Evolutionary conservation across 2,888 invertebrate genomes (phyloP).

Genomic region (Drosophila acutilabella): DNA sequence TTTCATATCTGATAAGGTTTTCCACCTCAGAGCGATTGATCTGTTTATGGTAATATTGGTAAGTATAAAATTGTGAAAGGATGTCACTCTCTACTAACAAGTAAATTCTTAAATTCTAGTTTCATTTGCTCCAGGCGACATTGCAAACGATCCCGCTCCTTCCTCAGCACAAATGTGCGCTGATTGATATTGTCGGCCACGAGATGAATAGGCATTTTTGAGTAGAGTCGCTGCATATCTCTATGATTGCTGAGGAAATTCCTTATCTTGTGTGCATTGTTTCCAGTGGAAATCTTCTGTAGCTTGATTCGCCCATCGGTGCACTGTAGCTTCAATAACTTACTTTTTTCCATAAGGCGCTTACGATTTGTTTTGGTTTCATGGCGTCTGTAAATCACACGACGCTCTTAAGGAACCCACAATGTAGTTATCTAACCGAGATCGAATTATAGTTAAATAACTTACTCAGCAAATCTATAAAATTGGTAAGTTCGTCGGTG

Average conservation of each 20-base stretch:
- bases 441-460: not conserved
- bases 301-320: slow-evolving; percentile 80
- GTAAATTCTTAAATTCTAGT: slow-evolving; percentile 66
- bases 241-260: slow-evolving; percentile 81
- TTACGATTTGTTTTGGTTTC: slow-evolving; percentile 72
- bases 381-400: slow-evolving; percentile 69
- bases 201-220: slow-evolving; percentile 81
- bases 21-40: slow-evolving; percentile 71
- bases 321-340: slow-evolving; percentile 73
- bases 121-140: slow-evolving; percentile 70
- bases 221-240: slow-evolving; percentile 82
- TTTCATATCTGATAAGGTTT: slow-evolving; percentile 81
- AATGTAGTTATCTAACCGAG: not conserved
- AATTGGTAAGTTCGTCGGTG: slow-evolving; percentile 77
- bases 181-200: slow-evolving; percentile 84
- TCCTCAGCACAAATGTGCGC: slow-evolving; percentile 83
- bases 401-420: slow-evolving; percentile 59
- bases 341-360: slow-evolving; percentile 51
- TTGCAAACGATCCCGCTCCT: slow-evolving; percentile 82
- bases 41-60: slow-evolving; percentile 44
- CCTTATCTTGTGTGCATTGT: slow-evolving; percentile 77
- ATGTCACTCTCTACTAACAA: slow-evolving; percentile 58
- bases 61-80: not conserved
- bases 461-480: slow-evolving; percentile 81
- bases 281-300: slow-evolving; percentile 72